Evolutionary conservation across 2,797 vertebrate species (phyloP), one percentile per base, ranked within the genome.

Genomic region (Sciaenops ocellatus): DNA sequence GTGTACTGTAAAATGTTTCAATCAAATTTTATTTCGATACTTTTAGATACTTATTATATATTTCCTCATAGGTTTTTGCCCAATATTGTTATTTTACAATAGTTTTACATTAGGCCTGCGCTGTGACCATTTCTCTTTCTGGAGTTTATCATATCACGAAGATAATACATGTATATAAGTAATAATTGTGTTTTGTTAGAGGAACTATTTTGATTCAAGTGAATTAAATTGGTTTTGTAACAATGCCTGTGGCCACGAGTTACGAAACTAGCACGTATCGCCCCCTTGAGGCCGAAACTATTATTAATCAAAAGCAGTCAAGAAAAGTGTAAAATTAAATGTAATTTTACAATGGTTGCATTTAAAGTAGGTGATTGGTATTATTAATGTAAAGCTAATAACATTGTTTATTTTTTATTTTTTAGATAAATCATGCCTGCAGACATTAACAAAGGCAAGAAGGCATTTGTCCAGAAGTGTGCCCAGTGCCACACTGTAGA

Each of bases 401-500:
- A 17, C 34, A 1, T n/a, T 64, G 2, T 69, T 3, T 70, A 20
- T 38, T 42, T 30, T 42, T 42, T 13, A 38, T 61, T 15, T 2
- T 41, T 20, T 20, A 15, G 11, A 89, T 79, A 76, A 69, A 94
- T 78, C 69, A 97, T 95, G 95, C 75, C 90, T 65, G 95, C 55
- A 86, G 94, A 96, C 85, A 67, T 91, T 67, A 85, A 90, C 10
- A 96, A 97, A 83, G 95, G 96, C 69, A 97, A 95, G 90, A 95
- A 95, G 89, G 84, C 95, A 1, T 97, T 97, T 72, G 90, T 96
- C 84, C 94, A 96, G 80, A 96, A 97, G 90, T 97, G 95, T 84
- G 87, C 94, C 51, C 94, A 96, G 87, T 97, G 96, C 88, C 95
- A 96, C 80, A 94, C 95, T 22, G 93, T 97, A 72, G 96, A 97